A percentile compares a stretch with the other conserved stretches of the same genome.
phyloP scores from a whole-genome alignment of 2,888 invertebrate genomes.

The Acleris emargana region DNA sequence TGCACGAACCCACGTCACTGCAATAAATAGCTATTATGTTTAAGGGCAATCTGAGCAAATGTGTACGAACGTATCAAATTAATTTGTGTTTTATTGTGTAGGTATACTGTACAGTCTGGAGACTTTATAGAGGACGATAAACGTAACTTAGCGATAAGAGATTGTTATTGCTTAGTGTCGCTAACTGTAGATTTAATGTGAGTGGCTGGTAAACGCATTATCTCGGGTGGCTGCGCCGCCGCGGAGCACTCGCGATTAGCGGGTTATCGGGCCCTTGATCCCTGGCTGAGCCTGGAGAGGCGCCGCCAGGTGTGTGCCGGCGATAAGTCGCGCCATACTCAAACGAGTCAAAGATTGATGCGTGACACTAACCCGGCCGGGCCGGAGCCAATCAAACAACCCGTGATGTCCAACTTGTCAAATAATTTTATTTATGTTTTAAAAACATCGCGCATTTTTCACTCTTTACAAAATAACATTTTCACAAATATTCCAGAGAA shows the following conservation, averaged over 20 bases:
- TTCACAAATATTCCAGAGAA: no score
- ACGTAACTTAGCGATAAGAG: slow-evolving; percentile 10
- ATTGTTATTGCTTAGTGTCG: slow-evolving; percentile 6
- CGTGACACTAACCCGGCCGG: no score
- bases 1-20: no score
- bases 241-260: slow-evolving; percentile 15
- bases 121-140: slow-evolving; percentile 6
- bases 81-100: not conserved
- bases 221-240: slow-evolving; percentile 13
- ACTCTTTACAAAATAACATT: no score
- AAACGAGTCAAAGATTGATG: no score
- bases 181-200: slow-evolving; percentile 7
- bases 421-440: no score
- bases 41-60: slow-evolving; percentile 1
- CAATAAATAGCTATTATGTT: no score
- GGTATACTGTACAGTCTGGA: slow-evolving; percentile 1
- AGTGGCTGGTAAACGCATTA: slow-evolving; percentile 24
- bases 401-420: no score
- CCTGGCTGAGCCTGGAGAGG: slow-evolving; percentile 15
- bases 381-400: no score
- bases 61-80: slow-evolving; percentile 9
- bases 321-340: no score
- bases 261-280: slow-evolving; percentile 13
- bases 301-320: no score
- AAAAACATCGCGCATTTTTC: no score